A percentile compares a stretch with the other conserved stretches of the same genome.
phyloP scores from a whole-genome alignment of 35 echinoderm and acorn worm genomes.

The Heliocidaris erythrogramma region DNA sequence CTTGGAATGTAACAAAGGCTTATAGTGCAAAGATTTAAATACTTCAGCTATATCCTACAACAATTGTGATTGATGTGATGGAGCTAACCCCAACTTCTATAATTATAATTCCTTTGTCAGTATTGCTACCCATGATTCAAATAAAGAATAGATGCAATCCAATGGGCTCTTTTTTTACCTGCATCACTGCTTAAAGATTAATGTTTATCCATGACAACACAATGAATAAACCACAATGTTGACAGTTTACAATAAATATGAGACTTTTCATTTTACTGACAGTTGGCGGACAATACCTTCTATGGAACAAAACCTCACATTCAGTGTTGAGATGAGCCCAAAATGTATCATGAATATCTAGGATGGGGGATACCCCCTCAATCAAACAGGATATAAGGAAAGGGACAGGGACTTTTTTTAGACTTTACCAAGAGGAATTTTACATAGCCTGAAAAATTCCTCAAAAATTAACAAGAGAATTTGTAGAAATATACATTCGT shows the following conservation, averaged over 20 bases:
- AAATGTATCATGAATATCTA: neutral
- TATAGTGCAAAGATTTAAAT: too few species aligned
- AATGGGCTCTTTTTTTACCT: neutral
- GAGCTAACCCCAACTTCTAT: neutral
- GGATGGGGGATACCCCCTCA: neutral
- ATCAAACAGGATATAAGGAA: neutral
- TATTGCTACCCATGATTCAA: too few species aligned
- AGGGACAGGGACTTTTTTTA: neutral
- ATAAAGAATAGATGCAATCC: too few species aligned
- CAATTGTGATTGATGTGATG: neutral
- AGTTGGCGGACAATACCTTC: neutral
- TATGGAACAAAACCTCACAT: neutral
- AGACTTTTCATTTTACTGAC: neutral
- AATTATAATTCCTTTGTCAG: too few species aligned
- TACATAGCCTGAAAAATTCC: too few species aligned
- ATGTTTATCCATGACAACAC: neutral
- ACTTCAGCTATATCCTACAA: neutral
- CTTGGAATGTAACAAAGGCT: too few species aligned
- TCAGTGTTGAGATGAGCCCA: neutral
- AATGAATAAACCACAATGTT: neutral
- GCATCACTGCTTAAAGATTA: neutral
- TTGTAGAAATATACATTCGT: too few species aligned
- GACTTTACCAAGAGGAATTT: too few species aligned
- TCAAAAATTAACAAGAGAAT: too few species aligned
- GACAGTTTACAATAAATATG: neutral